Percentiles rank a stretch among this genome's conserved stretches.
Conservation (phyloP, 1,140 invertebrate genomes). For the Euglossa dilemma region DNA sequence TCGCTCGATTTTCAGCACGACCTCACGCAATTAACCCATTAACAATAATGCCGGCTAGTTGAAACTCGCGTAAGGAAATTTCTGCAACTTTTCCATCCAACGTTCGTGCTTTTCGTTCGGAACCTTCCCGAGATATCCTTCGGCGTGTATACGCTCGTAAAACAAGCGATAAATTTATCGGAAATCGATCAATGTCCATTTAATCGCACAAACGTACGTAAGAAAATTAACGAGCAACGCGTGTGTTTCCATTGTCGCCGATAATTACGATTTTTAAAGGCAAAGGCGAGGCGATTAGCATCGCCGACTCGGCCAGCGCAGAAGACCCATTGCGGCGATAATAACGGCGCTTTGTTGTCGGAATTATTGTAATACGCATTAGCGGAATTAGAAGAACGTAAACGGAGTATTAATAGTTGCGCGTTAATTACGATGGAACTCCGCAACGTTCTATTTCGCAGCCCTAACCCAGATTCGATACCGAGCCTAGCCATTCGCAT, state of each 20-base stretch:
- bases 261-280: not conserved
- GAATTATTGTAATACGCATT: not conserved
- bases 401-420: not conserved
- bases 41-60: not conserved
- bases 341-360: not conserved
- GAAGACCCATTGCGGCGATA: not conserved
- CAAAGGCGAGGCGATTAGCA: too few relatives aligned
- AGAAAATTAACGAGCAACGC: too few relatives aligned
- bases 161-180: too few relatives aligned
- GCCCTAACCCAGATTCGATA: slow-evolving; percentile 3
- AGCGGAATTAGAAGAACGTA: not conserved
- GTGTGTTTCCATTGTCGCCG: too few relatives aligned
- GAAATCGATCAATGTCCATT: too few relatives aligned
- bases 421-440: slow-evolving; percentile 1
- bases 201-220: too few relatives aligned
- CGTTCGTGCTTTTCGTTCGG: too few relatives aligned
- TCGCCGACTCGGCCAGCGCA: too few relatives aligned
- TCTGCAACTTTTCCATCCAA: too few relatives aligned
- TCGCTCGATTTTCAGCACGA: not conserved
- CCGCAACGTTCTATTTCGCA: not conserved
- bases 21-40: not conserved
- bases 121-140: too few relatives aligned
- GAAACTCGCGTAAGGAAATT: not conserved
- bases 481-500: not conserved
- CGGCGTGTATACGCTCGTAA: too few relatives aligned